These are phyloP conservation scores for Bibio marci DNA, from an alignment of 2,888 invertebrate genomes.

Conservation along the genomic window DNA sequence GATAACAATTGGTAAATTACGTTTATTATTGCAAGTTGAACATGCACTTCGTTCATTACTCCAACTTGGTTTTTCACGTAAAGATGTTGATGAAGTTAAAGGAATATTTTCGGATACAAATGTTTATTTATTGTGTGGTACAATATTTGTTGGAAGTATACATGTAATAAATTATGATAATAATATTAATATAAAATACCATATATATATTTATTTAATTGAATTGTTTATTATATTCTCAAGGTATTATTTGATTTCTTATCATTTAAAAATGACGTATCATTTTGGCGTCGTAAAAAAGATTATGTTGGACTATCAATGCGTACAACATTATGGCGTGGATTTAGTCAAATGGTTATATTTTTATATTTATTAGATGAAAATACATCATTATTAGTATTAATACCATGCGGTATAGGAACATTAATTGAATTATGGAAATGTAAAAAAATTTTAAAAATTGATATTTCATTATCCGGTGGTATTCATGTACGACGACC, in stretches of 20 bases:
- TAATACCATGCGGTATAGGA: conserved; percentile 73
- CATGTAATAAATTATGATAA: conserved; percentile 49
- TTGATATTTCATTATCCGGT: conserved; percentile 35
- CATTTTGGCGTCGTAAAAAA: conserved; percentile 77
- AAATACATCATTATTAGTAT: conserved; percentile 74
- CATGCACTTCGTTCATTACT: conserved; percentile 52
- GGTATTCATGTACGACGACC: conserved; percentile 19
- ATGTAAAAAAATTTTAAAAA: conserved; percentile 75
- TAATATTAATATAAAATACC: neutral
- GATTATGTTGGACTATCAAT: conserved; percentile 81
- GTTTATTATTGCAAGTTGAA: conserved; percentile 61
- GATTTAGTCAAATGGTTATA: conserved; percentile 79
- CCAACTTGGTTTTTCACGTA: conserved; percentile 71
- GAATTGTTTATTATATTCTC: conserved; percentile 13
- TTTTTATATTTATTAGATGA: conserved; percentile 87
- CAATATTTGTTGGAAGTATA: conserved; percentile 76
- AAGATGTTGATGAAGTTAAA: conserved; percentile 93
- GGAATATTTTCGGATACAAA: conserved; percentile 93
- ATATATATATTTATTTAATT: neutral
- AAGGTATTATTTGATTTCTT: conserved; percentile 91
- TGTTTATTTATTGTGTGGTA: conserved; percentile 74
- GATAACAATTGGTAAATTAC: conserved; percentile 59
- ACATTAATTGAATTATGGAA: conserved; percentile 93
- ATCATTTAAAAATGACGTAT: conserved; percentile 94
- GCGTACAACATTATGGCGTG: conserved; percentile 82